These are phyloP conservation scores for Ectropis grisescens DNA, from an alignment of 1,140 invertebrate species.

Conservation along the genomic window DNA sequence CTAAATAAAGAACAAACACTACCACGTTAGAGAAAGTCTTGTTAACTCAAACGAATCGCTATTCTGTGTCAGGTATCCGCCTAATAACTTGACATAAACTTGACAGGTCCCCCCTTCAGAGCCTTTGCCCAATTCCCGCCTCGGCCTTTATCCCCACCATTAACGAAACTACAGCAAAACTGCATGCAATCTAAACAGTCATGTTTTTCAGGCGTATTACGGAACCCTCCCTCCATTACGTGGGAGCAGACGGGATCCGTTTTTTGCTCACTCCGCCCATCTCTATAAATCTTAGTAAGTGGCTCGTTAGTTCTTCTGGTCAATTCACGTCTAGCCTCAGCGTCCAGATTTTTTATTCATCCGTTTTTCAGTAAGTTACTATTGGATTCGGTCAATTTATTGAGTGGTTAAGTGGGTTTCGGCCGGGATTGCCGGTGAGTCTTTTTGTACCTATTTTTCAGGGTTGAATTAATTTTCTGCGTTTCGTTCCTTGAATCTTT, in stretches of 20 bases:
- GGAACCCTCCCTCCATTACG: slow-evolving; percentile 18
- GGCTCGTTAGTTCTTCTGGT: slow-evolving; percentile 27
- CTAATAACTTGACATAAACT: no score
- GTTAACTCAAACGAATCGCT: no score
- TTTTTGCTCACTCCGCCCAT: slow-evolving; percentile 22
- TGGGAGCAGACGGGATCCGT: slow-evolving; percentile 16
- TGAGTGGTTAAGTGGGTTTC: neutral
- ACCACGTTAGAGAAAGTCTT: no score
- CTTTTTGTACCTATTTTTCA: no score
- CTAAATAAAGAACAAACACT: no score
- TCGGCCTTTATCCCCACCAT: no score
- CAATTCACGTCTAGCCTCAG: slow-evolving; percentile 21
- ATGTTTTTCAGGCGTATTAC: slow-evolving; percentile 17
- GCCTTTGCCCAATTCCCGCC: no score
- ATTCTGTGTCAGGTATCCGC: no score
- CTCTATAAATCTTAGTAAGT: slow-evolving; percentile 32
- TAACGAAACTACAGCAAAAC: slow-evolving; percentile 6
- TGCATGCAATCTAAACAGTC: slow-evolving; percentile 18
- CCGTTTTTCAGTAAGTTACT: slow-evolving; percentile 3
- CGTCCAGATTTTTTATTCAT: slow-evolving; percentile 26
- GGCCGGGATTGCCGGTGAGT: no score
- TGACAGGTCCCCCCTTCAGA: no score
- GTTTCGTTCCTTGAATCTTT: no score
- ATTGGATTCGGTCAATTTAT: slow-evolving; percentile 3
- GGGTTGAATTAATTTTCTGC: no score